Evolutionary conservation across 2,888 invertebrate species (phyloP).

Genomic region (Theodoxus fluviatilis): DNA sequence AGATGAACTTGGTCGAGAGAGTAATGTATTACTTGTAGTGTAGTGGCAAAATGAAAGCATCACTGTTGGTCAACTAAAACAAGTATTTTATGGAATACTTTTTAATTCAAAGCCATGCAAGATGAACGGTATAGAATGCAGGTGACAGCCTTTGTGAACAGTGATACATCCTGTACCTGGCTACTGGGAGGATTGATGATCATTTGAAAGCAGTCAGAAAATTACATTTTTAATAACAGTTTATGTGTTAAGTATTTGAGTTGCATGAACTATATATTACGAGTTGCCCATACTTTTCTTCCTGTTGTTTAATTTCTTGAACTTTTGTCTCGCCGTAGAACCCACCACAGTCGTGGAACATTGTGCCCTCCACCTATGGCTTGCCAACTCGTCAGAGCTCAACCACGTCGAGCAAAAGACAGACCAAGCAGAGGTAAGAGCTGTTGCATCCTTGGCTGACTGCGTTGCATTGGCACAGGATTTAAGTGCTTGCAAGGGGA

Average conservation of each 20-base stretch:
- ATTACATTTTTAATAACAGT: neutral
- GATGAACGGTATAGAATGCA: too few species aligned
- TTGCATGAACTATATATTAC: neutral
- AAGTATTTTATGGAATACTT: too few species aligned
- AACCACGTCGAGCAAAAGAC: conserved; percentile 48
- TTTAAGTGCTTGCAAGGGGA: neutral
- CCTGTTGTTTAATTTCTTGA: neutral
- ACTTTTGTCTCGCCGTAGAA: conserved; percentile 40
- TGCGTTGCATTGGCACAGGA: neutral
- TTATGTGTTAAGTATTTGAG: neutral
- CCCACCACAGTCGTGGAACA: conserved; percentile 57
- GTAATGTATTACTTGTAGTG: too few species aligned
- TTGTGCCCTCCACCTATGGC: conserved; percentile 53
- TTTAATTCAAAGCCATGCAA: too few species aligned
- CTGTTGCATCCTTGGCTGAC: too few species aligned
- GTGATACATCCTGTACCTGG: too few species aligned
- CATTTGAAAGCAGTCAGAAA: too few species aligned
- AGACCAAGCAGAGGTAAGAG: conserved; percentile 56
- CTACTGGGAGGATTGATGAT: too few species aligned
- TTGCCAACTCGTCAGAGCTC: conserved; percentile 43
- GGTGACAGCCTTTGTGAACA: too few species aligned
- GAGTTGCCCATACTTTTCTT: neutral
- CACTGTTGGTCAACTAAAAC: too few species aligned
- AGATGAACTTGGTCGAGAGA: too few species aligned
- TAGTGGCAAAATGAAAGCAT: too few species aligned